Conservation (phyloP, 1,140 invertebrate species). For the Magallana ariakensis region DNA sequence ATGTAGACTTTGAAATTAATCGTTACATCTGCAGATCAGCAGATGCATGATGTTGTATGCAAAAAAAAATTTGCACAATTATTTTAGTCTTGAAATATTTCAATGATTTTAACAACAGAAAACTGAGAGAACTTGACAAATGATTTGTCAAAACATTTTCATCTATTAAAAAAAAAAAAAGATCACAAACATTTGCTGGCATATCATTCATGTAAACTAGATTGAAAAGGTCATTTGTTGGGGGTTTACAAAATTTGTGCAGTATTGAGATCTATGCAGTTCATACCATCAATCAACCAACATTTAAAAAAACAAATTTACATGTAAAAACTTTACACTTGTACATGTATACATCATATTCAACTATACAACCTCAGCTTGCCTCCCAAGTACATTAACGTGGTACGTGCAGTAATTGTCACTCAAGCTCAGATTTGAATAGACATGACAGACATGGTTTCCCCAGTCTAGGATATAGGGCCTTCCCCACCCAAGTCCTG, state of each 20-base stretch:
- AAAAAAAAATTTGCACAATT: neutral
- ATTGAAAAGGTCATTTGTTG: neutral
- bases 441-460: no score
- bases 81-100: neutral
- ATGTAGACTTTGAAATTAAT: neutral
- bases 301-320: neutral
- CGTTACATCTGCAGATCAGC: neutral
- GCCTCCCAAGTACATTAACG: no score
- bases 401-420: no score
- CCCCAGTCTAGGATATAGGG: no score
- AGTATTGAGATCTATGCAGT: neutral
- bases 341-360: no score
- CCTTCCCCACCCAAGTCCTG: no score
- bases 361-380: no score
- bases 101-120: neutral
- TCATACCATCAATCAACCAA: slow-evolving; percentile 24
- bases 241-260: neutral
- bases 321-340: neutral
- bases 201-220: slow-evolving; percentile 5
- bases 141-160: neutral
- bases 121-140: neutral
- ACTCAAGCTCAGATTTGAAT: no score
- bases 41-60: slow-evolving; percentile 1
- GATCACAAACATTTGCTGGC: neutral
- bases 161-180: neutral